These are phyloP conservation scores for Panzeria rudis DNA, from an alignment of 2,888 invertebrate species.

Conservation along the genomic window DNA sequence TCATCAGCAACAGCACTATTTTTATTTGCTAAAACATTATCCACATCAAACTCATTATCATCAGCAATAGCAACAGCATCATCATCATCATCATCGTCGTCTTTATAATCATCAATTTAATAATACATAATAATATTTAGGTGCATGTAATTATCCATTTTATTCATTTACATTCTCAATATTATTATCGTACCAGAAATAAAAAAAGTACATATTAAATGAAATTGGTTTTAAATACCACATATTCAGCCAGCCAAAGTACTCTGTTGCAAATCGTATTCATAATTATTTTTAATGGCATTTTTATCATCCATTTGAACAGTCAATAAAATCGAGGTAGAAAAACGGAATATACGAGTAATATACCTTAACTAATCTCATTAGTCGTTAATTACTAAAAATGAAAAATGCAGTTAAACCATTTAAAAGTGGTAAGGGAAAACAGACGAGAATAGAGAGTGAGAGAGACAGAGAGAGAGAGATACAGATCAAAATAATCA, in stretches of 20 bases:
- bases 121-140: constrained; percentile 18
- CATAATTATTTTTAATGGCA: constrained; percentile 47
- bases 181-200: background rate
- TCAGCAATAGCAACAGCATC: background rate
- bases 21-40: background rate
- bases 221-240: constrained; percentile 7
- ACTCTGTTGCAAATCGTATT: background rate
- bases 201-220: background rate
- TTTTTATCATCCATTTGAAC: constrained; percentile 14
- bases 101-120: constrained; percentile 13
- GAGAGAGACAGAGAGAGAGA: background rate
- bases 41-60: background rate
- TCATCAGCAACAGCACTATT: background rate
- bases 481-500: too few species aligned
- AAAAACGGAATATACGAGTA: background rate
- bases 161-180: constrained; percentile 8
- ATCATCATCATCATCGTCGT: background rate
- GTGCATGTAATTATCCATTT: constrained; percentile 34
- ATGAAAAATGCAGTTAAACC: background rate
- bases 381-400: constrained; percentile 18
- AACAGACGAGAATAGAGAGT: background rate
- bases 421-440: background rate
- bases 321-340: constrained; percentile 22
- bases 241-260: background rate
- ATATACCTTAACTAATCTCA: constrained; percentile 29